Evolutionary conservation across 2,888 invertebrate genomes (phyloP).

Genomic region (Dynastes maya): DNA sequence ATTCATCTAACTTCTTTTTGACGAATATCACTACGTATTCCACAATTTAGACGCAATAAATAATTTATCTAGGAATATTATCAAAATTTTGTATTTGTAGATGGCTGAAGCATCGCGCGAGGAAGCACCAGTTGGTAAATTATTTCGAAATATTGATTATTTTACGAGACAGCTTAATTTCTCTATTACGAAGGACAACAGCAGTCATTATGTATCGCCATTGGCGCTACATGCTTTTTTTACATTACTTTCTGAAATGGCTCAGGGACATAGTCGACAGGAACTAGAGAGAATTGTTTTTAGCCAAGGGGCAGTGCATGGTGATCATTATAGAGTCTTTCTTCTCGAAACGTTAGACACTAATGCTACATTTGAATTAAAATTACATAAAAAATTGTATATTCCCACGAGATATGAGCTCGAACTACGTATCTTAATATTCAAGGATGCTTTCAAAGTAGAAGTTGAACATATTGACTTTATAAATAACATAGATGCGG

Average conservation of each 20-base stretch:
- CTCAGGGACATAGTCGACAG: not conserved
- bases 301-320: not conserved
- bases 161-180: not conserved
- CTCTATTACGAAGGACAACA: not conserved
- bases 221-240: not conserved
- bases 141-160: not conserved
- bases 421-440: not conserved
- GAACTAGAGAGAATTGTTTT: not conserved
- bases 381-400: not conserved
- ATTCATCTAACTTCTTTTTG: no score
- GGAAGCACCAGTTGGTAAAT: not conserved
- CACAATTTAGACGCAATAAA: no score
- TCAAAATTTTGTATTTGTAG: not conserved
- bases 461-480: not conserved
- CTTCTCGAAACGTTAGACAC: not conserved
- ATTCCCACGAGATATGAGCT: not conserved
- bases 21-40: no score
- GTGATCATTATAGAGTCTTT: not conserved
- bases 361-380: not conserved
- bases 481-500: conserved; percentile 69
- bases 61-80: no score
- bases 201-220: not conserved
- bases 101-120: not conserved
- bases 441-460: not conserved
- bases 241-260: not conserved